phyloP scores from a whole-genome alignment of 2,113 vertebrate genomes.

The Terrapene triunguis region DNA sequence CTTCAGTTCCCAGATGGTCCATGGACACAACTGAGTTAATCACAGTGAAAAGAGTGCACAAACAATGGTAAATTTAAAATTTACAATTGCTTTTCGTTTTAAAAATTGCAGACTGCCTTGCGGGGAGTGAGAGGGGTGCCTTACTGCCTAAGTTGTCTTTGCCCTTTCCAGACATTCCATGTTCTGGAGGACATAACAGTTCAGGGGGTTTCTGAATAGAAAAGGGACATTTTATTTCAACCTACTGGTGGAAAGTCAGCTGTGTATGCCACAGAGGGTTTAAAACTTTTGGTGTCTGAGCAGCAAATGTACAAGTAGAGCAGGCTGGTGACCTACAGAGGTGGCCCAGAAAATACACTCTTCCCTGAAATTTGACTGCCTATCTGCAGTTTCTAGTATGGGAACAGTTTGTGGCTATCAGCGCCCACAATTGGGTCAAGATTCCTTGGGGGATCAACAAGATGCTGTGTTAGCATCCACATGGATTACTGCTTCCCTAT shows the following conservation, averaged over 20 bases:
- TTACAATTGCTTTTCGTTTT: not conserved
- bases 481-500: not conserved
- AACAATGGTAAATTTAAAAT: not conserved
- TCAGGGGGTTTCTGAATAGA: not conserved
- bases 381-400: not conserved
- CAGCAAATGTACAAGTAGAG: not conserved
- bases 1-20: not conserved
- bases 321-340: not conserved
- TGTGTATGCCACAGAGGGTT: not conserved
- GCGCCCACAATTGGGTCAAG: not conserved
- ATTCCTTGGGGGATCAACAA: not conserved
- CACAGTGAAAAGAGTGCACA: not conserved
- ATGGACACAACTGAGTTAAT: not conserved
- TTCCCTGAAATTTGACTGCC: not conserved
- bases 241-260: not conserved
- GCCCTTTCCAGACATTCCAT: not conserved
- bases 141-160: not conserved
- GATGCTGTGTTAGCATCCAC: not conserved
- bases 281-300: not conserved
- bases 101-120: not conserved
- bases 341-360: not conserved
- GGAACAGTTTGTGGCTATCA: not conserved
- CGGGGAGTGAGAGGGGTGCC: not conserved
- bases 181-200: not conserved
- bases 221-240: not conserved